Evolutionary conservation across 2,888 invertebrate genomes (phyloP).

Genomic region (Drosophila seclusa): DNA sequence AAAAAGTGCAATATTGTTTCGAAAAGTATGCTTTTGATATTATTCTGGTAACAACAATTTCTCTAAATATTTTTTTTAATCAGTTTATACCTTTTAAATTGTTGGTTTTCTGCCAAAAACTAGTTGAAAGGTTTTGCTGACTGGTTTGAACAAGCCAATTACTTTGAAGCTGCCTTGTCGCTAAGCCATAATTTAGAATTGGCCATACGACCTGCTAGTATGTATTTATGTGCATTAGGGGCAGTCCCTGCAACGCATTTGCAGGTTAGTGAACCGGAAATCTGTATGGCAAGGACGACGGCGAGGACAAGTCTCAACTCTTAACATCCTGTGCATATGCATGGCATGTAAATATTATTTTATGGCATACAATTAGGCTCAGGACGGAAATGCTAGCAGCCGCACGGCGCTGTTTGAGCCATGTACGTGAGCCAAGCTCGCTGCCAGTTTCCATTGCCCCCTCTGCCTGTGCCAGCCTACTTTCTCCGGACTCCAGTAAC

Average conservation of each 20-base stretch:
- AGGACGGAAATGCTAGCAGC: constrained; percentile 47
- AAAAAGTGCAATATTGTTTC: no score
- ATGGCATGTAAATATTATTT: constrained; percentile 78
- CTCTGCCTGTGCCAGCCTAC: neutral
- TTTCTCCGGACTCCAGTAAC: neutral
- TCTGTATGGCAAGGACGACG: constrained; percentile 1
- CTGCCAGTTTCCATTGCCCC: constrained; percentile 11
- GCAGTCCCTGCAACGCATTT: constrained; percentile 14
- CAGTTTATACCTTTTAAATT: neutral
- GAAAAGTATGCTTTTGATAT: no score
- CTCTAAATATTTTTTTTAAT: neutral
- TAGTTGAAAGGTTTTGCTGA: neutral
- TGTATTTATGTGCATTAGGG: constrained; percentile 7
- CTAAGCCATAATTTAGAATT: constrained; percentile 4
- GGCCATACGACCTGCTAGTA: neutral
- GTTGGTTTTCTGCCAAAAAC: neutral
- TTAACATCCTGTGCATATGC: constrained; percentile 59
- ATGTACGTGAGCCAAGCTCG: constrained; percentile 43
- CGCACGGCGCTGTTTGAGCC: constrained; percentile 21
- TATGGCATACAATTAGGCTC: constrained; percentile 78
- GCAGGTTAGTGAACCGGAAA: constrained; percentile 45
- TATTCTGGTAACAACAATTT: neutral
- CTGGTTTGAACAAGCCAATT: neutral
- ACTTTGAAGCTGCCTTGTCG: constrained; percentile 11
- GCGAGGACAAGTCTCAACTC: neutral